phyloP scores from a whole-genome alignment of 2,888 invertebrate genomes.

The Agrotis puta region DNA sequence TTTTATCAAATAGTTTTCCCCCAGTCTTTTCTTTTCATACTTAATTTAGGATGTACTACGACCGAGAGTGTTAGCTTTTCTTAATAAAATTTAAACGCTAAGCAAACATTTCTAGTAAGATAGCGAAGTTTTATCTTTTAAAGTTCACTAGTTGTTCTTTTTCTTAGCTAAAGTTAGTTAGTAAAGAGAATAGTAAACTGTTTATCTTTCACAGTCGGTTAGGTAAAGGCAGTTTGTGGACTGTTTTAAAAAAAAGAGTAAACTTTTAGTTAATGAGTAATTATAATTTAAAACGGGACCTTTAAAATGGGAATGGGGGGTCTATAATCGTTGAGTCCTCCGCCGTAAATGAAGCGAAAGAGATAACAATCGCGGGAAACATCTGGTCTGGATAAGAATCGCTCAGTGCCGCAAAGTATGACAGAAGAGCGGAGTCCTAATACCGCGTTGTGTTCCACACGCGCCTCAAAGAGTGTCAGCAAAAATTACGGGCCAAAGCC shows the following conservation, averaged over 20 bases:
- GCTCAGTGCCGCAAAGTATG: no score
- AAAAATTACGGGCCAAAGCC: no score
- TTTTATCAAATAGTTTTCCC: slow-evolving; percentile 6
- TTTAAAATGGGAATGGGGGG: no score
- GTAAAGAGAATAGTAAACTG: neutral
- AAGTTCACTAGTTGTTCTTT: neutral
- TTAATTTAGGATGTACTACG: neutral
- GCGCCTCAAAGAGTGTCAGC: no score
- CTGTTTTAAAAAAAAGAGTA: neutral
- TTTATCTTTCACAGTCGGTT: slow-evolving; percentile 22
- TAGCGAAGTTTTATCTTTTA: slow-evolving; percentile 29
- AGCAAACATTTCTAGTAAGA: neutral
- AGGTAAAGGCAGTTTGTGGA: neutral
- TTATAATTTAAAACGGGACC: neutral
- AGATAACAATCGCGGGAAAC: no score
- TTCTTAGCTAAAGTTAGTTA: slow-evolving; percentile 13
- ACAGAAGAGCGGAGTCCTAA: no score
- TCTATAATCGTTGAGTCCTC: no score
- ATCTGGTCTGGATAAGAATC: no score
- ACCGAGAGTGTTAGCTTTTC: slow-evolving; percentile 13
- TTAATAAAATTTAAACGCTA: slow-evolving; percentile 24
- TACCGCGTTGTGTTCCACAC: no score
- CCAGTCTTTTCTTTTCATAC: slow-evolving; percentile 2
- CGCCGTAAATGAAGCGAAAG: no score
- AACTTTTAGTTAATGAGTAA: neutral